These are phyloP conservation scores for Heliothis peltigera DNA, from an alignment of 2,888 invertebrate genomes.

Conservation along the genomic window DNA sequence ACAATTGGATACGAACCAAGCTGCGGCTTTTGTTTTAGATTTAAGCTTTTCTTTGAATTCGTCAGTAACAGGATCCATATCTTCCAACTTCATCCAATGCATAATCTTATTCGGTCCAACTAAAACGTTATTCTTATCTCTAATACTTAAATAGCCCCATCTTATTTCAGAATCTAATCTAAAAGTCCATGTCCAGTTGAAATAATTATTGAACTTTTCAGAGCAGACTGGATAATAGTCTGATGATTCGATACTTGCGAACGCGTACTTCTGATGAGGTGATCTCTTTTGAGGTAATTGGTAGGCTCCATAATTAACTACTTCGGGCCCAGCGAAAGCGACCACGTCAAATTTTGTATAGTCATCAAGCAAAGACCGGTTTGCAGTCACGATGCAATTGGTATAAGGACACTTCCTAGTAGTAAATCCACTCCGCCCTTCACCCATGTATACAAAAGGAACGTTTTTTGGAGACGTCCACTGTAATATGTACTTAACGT, in stretches of 20 bases:
- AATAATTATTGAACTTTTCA: conserved; percentile 67
- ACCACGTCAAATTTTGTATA: conserved; percentile 76
- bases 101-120: conserved; percentile 72
- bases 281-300: conserved; percentile 64
- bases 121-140: conserved; percentile 61
- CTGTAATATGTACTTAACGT: conserved; percentile 71
- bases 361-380: conserved; percentile 67
- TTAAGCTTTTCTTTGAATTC: conserved; percentile 64
- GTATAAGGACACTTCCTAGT: conserved; percentile 71
- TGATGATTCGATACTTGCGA: conserved; percentile 75
- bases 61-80: conserved; percentile 69
- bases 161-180: conserved; percentile 74
- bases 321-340: conserved; percentile 74
- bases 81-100: conserved; percentile 68
- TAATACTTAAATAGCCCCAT: conserved; percentile 72
- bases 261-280: conserved; percentile 75
- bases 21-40: conserved; percentile 65
- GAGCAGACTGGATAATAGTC: conserved; percentile 70
- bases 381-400: conserved; percentile 77
- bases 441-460: conserved; percentile 71
- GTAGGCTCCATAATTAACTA: conserved; percentile 33
- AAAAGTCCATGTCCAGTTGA: conserved; percentile 82
- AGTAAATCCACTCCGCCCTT: conserved; percentile 67
- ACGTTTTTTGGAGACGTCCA: conserved; percentile 69
- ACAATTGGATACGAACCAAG: conserved; percentile 72